Evolutionary conservation across 2,113 vertebrate genomes (phyloP), one percentile per base, ranked within the genome.

Genomic region (Microcebus murinus): DNA sequence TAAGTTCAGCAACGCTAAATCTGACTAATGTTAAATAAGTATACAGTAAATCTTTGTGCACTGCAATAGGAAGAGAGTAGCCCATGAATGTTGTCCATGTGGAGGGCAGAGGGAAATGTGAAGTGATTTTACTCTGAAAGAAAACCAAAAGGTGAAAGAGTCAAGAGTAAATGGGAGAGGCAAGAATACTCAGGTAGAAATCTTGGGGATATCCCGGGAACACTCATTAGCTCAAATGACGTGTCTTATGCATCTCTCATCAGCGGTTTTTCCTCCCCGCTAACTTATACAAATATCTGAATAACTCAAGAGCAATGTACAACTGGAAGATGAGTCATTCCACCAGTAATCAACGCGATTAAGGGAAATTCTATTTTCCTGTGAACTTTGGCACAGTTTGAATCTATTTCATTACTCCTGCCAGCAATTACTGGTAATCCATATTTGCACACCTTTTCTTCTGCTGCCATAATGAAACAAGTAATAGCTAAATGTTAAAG

Each of bases 291-390:
- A 96, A 95, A 96, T 87, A 96, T 6, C 57, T 90, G 89, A 97
- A 80, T 92, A 96, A 87, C 63, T 87, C 31, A 88, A 87, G 65
- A 94, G 42, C 91, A 91, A 89, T 1, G 12, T 61, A 74, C 88
- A 96, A 96, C 82, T 96, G 93, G 89, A 87, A 87, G 92, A 84
- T 97, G 97, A 98, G 76, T 98, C 97, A 97, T 71, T 52, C 63
- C 31, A 89, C 83, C 89, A 95, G 96, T 90, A 95, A 97, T 52
- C 76, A 80, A 80, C 0, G 9, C 36, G 67, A 95, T 90, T 65
- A 96, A 97, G 95, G 95, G 96, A 96, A 98, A 97, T 96, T 90
- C 85, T 97, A 42, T 67, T 92, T 95, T 94, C 88, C 91, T 81
- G 52, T 95, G 80, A 97, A 94, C 92, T 96, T 10, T 89, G 94